phyloP scores from a whole-genome alignment of 2,888 invertebrate species.

The Tribolium freemani region DNA sequence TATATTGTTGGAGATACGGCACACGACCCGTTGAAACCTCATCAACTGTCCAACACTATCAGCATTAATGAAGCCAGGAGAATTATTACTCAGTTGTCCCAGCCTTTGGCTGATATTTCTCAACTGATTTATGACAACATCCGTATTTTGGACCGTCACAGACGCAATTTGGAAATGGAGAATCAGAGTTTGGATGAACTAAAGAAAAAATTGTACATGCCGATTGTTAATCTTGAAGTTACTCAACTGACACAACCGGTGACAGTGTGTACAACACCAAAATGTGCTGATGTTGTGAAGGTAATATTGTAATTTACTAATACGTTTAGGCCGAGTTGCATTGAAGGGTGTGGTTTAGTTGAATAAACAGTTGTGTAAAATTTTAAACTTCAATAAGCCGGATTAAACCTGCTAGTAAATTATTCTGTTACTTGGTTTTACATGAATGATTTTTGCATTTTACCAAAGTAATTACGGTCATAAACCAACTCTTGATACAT shows the following conservation, averaged over 20 bases:
- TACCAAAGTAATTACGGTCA: too few relatives aligned
- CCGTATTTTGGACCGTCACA: constrained; percentile 54
- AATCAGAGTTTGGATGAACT: constrained; percentile 55
- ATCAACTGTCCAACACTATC: constrained; percentile 58
- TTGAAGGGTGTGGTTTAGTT: too few relatives aligned
- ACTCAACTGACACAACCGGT: constrained; percentile 57
- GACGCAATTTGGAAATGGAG: constrained; percentile 48
- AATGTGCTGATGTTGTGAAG: constrained; percentile 55
- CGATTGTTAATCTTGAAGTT: constrained; percentile 56
- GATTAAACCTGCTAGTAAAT: too few relatives aligned
- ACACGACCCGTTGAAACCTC: constrained; percentile 55
- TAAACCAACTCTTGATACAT: too few relatives aligned
- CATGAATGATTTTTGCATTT: too few relatives aligned
- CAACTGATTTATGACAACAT: constrained; percentile 62
- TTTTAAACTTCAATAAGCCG: too few relatives aligned
- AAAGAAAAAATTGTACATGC: constrained; percentile 58
- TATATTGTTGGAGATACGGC: constrained; percentile 56
- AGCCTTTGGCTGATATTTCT: constrained; percentile 63
- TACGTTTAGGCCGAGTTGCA: too few relatives aligned
- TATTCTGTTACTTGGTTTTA: too few relatives aligned
- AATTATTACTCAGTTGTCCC: constrained; percentile 59
- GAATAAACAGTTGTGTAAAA: too few relatives aligned
- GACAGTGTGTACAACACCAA: constrained; percentile 58
- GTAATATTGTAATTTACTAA: constrained; percentile 34
- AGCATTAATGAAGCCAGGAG: constrained; percentile 62